Base-by-base conservation (phyloP, 2,113 vertebrate genomes). In the Sigmodon hispidus region DNA sequence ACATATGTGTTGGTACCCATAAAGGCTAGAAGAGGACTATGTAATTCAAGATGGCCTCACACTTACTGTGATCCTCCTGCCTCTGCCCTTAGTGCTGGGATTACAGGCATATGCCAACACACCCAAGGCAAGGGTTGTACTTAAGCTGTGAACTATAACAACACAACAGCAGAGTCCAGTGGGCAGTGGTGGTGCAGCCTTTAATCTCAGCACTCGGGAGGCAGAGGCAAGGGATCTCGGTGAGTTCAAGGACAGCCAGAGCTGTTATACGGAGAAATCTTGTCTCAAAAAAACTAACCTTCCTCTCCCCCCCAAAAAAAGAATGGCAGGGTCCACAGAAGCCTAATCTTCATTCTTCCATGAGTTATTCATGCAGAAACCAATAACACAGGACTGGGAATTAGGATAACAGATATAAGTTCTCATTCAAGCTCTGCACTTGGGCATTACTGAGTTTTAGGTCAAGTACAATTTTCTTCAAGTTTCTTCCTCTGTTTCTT, bases 401-500 rank as follows among this genome's bases (percentile, higher is more conserved):
- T 73, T 13, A 89, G 70, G 81, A 81, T 29, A 79, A 1, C 4
- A 45, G 63, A 63, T 19, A 4, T 70, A 5, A 13, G 7, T 84
- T 94, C 81, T 65, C 76, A 61, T 52, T 34, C 57, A 77, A 87
- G 65, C 26, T 90, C 89, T 94, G 57, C 67, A 70, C 67, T 6
- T 77, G 89, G 31, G 24, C 88, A 31, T 91, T 43, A 21, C 12
- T 40, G 26, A 40, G 26, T 69, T 76, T 36, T 5, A 2, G 50
- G 59, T 17, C n/a, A 91, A 67, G 52, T 16, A 91, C 52, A 24
- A 15, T 65, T 94, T 96, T 92, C 92, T 92, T 91, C 69, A 90
- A 43, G 80, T 13, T 45, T 2, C 34, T 70, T 52, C 95, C 59
- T 22, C 55, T 55, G 24, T 65, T 89, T 73, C 67, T 76, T 80